Evolutionary conservation across 1,140 invertebrate species (phyloP).

Genomic region (Araneus ventricosus): DNA sequence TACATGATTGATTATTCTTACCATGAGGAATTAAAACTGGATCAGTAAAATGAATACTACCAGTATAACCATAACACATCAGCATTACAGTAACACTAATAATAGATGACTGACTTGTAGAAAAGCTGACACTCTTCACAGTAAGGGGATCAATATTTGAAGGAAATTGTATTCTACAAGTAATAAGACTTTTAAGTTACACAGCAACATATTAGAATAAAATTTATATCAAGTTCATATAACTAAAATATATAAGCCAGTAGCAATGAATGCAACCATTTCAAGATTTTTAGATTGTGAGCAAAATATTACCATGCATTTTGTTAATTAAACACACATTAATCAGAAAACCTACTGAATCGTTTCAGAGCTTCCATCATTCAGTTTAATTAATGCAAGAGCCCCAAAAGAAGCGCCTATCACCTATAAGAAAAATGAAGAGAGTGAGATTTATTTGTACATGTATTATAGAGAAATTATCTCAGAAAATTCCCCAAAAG

Average conservation of each 20-base stretch:
- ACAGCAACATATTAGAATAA: not conserved
- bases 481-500: not conserved
- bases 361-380: constrained; percentile 59
- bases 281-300: no score
- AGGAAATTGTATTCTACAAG: constrained; percentile 75
- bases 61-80: constrained; percentile 77
- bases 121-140: constrained; percentile 45
- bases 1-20: constrained; percentile 2
- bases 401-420: constrained; percentile 72
- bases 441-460: not conserved
- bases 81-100: constrained; percentile 77
- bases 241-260: no score
- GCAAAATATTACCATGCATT: not conserved
- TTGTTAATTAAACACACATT: not conserved
- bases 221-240: no score
- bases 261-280: no score
- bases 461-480: not conserved
- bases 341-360: constrained; percentile 49
- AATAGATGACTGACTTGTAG: constrained; percentile 50
- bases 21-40: constrained; percentile 57
- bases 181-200: not conserved
- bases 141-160: constrained; percentile 76
- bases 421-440: constrained; percentile 56
- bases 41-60: constrained; percentile 77
- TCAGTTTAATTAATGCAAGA: constrained; percentile 70